Percentiles rank a stretch among this genome's conserved stretches.
These are phyloP conservation scores for Pygocentrus nattereri DNA, from an alignment of 2,797 vertebrate species.

Conservation along the genomic window DNA sequence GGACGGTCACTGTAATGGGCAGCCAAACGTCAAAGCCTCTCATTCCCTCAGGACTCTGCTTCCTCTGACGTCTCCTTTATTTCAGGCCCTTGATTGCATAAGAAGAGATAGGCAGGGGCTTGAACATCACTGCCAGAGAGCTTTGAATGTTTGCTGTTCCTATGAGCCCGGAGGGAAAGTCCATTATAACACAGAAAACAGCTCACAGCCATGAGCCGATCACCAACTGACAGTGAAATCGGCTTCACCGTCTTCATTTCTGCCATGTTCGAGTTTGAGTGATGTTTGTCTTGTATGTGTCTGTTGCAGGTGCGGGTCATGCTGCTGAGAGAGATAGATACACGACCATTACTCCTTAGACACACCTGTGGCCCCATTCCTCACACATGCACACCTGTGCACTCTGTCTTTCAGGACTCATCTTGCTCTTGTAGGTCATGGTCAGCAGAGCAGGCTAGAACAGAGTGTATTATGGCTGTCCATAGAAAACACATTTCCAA, in stretches of 20 bases:
- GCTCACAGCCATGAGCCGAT: not conserved
- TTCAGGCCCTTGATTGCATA: not conserved
- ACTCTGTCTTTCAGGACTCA: not conserved
- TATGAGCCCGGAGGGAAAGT: not conserved
- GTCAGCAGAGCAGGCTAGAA: too few species aligned
- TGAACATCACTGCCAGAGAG: not conserved
- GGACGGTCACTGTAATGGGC: not conserved
- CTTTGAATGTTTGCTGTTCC: not conserved
- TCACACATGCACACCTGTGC: constrained; percentile 6
- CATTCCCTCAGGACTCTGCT: not conserved
- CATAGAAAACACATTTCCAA: too few species aligned
- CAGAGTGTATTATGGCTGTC: too few species aligned
- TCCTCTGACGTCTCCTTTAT: not conserved
- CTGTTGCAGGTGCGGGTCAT: not conserved
- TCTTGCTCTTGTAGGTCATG: not conserved
- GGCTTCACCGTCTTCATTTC: not conserved
- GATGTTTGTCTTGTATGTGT: not conserved
- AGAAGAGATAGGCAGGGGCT: not conserved
- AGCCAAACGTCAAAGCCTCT: not conserved
- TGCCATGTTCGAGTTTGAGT: not conserved
- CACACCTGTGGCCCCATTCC: not conserved
- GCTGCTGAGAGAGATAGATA: not conserved
- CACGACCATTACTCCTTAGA: not conserved
- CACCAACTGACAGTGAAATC: not conserved
- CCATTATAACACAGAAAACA: constrained; percentile 12